These are phyloP conservation scores for Eira barbara DNA, from an alignment of 2,113 vertebrate genomes.

Conservation along the genomic window DNA sequence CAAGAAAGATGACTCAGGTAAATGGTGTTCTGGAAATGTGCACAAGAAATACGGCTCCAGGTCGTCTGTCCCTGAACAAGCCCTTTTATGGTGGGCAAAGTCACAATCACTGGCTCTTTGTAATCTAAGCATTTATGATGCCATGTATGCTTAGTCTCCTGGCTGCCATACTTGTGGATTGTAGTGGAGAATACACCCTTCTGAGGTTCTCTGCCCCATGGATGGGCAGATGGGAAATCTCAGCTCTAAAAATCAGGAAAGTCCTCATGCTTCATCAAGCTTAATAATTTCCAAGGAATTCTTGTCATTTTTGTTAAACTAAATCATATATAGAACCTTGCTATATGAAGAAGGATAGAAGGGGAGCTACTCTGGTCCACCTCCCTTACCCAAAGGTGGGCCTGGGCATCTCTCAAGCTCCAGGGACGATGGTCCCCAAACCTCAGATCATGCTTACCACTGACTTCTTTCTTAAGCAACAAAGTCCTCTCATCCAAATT, in stretches of 20 bases:
- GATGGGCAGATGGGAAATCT: neutral
- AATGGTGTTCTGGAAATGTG: neutral
- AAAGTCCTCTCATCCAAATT: neutral
- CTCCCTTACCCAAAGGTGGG: rapidly evolving
- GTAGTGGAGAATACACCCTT: neutral
- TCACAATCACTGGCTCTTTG: neutral
- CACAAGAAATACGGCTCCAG: neutral
- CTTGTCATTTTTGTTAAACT: neutral
- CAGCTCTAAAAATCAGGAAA: neutral
- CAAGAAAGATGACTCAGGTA: slow-evolving; percentile 26
- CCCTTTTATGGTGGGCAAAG: neutral
- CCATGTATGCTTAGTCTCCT: neutral
- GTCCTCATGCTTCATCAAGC: neutral
- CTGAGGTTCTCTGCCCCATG: neutral
- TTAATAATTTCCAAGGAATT: neutral
- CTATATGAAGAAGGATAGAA: neutral
- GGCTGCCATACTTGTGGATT: neutral
- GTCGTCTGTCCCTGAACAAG: neutral
- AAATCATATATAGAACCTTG: neutral
- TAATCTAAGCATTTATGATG: neutral
- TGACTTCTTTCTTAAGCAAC: neutral
- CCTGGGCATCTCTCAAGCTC: neutral
- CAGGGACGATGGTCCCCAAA: neutral
- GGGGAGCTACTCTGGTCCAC: neutral
- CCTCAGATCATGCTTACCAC: neutral